Percentiles rank a stretch among this genome's conserved stretches.
Evolutionary conservation across 2,797 vertebrate genomes (phyloP).

Genomic region (Bovichtus variegatus): DNA sequence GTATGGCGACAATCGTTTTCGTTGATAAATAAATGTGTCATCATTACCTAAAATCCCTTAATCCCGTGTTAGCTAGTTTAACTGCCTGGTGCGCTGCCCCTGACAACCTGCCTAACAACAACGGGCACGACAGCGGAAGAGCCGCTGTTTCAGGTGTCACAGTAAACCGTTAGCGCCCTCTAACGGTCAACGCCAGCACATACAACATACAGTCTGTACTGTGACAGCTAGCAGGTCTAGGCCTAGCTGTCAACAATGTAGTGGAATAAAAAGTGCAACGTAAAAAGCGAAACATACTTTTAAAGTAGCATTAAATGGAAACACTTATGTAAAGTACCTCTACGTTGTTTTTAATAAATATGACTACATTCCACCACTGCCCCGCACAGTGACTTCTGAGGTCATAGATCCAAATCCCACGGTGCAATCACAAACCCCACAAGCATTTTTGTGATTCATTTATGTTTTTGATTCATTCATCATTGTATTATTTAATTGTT

Average conservation of each 20-base stretch:
- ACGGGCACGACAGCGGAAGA: conserved; percentile 20
- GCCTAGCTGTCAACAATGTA: neutral
- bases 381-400: neutral
- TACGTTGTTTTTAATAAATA: neutral
- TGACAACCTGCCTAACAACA: conserved; percentile 79
- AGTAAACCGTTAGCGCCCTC: conserved; percentile 47
- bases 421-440: neutral
- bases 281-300: neutral
- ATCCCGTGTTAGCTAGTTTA: conserved; percentile 30
- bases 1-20: conserved; percentile 5
- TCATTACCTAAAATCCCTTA: conserved; percentile 46
- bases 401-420: neutral
- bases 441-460: neutral
- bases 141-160: neutral
- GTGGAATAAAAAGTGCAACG: neutral
- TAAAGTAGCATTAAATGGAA: neutral
- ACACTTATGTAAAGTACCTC: neutral
- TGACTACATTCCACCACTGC: neutral
- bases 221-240: too few species aligned
- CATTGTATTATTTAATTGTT: neutral
- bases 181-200: conserved; percentile 4
- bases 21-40: conserved; percentile 42
- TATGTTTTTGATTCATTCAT: neutral
- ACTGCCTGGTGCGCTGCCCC: conserved; percentile 55
- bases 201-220: too few species aligned